A percentile compares a stretch with the other conserved stretches of the same genome.
Evolutionary conservation across 1,140 invertebrate genomes (phyloP).

Genomic region (Pachypeltis micranthus): DNA sequence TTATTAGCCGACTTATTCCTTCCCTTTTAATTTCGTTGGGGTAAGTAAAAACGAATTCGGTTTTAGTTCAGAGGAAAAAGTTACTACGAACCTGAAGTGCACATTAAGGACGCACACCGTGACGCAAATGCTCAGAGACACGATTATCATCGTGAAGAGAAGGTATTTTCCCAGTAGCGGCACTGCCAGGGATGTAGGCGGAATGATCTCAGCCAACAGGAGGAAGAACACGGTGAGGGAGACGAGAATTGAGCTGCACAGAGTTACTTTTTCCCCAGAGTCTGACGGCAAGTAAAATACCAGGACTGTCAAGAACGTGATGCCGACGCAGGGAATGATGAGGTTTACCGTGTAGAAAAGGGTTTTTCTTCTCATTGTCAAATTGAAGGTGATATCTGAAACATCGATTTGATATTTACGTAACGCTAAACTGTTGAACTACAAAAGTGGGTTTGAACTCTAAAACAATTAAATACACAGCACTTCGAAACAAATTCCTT

Average conservation of each 20-base stretch:
- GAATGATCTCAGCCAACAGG: slow-evolving; percentile 91
- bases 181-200: slow-evolving; percentile 91
- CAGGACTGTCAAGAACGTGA: slow-evolving; percentile 85
- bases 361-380: slow-evolving; percentile 85
- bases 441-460: too few species aligned
- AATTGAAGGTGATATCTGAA: slow-evolving; percentile 87
- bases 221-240: slow-evolving; percentile 98
- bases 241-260: slow-evolving; percentile 95
- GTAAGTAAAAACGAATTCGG: too few species aligned
- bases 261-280: slow-evolving; percentile 85
- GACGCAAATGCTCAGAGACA: slow-evolving; percentile 91
- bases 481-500: background rate
- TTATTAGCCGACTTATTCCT: too few species aligned
- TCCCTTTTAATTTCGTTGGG: too few species aligned
- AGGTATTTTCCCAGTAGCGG: slow-evolving; percentile 93
- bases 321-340: slow-evolving; percentile 80
- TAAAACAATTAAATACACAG: too few species aligned
- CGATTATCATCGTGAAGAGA: slow-evolving; percentile 95
- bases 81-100: slow-evolving; percentile 97
- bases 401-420: too few species aligned
- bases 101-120: slow-evolving; percentile 95
- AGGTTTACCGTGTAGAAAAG: slow-evolving; percentile 86
- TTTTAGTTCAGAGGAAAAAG: too few species aligned
- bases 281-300: slow-evolving; percentile 94
- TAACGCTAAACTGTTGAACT: too few species aligned